Percentiles rank a stretch among this genome's conserved stretches.
Conservation (phyloP, 2,888 invertebrate species). For the Blastobasis adustella region DNA sequence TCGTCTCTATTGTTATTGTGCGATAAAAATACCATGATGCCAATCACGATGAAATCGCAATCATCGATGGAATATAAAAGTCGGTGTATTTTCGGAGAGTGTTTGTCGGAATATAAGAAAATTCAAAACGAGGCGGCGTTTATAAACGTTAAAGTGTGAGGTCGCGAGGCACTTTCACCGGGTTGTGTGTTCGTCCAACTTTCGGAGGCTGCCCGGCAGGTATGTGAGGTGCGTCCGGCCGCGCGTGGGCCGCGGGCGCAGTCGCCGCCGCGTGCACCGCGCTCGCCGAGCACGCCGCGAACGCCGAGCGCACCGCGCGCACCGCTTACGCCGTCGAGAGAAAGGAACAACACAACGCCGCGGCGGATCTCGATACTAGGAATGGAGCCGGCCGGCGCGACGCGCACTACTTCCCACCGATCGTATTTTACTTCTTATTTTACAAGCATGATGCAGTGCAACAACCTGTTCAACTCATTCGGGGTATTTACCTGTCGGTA, state of each 20-base stretch:
- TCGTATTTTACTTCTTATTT: slow-evolving; percentile 37
- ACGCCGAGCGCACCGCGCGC: slow-evolving; percentile 25
- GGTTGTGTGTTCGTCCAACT: slow-evolving; percentile 45
- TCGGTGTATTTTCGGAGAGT: too few species aligned
- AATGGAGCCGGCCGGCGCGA: slow-evolving; percentile 29
- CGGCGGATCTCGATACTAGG: slow-evolving; percentile 24
- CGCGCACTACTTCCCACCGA: slow-evolving; percentile 60
- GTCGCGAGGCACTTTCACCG: slow-evolving; percentile 64
- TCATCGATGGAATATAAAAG: too few species aligned
- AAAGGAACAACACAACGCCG: slow-evolving; percentile 40
- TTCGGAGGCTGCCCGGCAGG: slow-evolving; percentile 42
- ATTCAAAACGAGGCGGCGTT: slow-evolving; percentile 22
- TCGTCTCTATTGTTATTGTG: too few species aligned
- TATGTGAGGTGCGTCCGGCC: slow-evolving; percentile 33
- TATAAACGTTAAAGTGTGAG: slow-evolving; percentile 28
- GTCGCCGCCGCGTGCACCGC: too few species aligned
- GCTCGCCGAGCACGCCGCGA: too few species aligned
- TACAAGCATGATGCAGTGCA: slow-evolving; percentile 27
- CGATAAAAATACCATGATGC: too few species aligned
- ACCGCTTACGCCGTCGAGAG: slow-evolving; percentile 37
- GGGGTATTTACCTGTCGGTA: not conserved
- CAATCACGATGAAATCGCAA: too few species aligned
- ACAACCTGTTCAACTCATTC: slow-evolving; percentile 30
- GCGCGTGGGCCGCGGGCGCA: not conserved
- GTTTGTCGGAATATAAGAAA: slow-evolving; percentile 4